A percentile compares a stretch with the other conserved stretches of the same genome.
Evolutionary conservation across 2,797 vertebrate species (phyloP).

Genomic region (Argyrosomus regius): DNA sequence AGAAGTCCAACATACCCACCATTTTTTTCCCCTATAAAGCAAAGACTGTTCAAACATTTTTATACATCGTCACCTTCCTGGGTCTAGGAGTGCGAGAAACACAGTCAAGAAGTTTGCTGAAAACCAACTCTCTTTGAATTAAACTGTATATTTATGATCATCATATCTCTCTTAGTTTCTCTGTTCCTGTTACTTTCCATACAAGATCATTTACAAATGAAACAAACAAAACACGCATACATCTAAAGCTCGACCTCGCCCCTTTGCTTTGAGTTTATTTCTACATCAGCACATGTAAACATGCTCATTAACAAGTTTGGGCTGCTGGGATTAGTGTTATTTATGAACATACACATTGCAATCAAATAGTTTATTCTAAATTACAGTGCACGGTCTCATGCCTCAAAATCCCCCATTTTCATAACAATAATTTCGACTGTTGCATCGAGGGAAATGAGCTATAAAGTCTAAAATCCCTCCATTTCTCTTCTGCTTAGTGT

Average conservation of each 20-base stretch:
- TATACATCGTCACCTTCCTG: constrained; percentile 34
- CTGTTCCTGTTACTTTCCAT: not conserved
- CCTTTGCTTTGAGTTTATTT: constrained; percentile 35
- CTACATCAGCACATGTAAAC: constrained; percentile 37
- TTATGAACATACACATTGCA: constrained; percentile 34
- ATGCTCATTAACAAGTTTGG: constrained; percentile 42
- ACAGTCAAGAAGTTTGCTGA: constrained; percentile 36
- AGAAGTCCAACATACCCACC: constrained; percentile 31
- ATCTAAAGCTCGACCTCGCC: not conserved
- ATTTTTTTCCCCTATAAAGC: constrained; percentile 34
- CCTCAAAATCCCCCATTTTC: not conserved
- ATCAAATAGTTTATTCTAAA: constrained; percentile 50
- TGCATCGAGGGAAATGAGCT: constrained; percentile 3
- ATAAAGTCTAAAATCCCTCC: not conserved
- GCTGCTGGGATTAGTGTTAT: constrained; percentile 32
- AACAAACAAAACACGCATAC: not conserved
- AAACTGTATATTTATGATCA: constrained; percentile 12
- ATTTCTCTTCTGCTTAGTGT: not conserved
- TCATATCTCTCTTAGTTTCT: not conserved
- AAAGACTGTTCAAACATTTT: constrained; percentile 45
- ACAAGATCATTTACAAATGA: constrained; percentile 1
- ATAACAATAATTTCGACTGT: constrained; percentile 7
- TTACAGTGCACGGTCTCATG: constrained; percentile 1
- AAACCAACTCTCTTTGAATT: constrained; percentile 32
- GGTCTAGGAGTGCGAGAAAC: constrained; percentile 1